phyloP scores from a whole-genome alignment of 1,140 invertebrate genomes.

The Cydia fagiglandana region DNA sequence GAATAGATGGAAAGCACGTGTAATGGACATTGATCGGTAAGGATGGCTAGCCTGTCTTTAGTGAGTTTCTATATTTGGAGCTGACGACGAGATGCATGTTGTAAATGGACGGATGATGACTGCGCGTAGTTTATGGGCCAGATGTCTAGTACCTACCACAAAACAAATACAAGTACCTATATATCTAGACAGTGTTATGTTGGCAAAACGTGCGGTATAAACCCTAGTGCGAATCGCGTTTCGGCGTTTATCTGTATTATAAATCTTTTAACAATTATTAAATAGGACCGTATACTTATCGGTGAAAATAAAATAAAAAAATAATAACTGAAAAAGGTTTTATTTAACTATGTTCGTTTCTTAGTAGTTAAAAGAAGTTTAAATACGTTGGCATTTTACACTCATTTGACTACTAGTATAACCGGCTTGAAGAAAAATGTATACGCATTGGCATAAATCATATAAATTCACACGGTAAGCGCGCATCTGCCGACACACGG shows the following conservation, averaged over 20 bases:
- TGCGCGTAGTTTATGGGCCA: neutral
- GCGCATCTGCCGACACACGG: conserved; percentile 30
- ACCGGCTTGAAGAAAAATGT: neutral
- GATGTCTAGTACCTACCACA: neutral
- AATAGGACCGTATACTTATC: no score
- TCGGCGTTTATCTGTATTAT: no score
- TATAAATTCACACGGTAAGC: conserved; percentile 11
- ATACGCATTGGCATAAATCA: neutral
- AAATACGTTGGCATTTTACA: neutral
- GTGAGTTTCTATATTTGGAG: conserved; percentile 20
- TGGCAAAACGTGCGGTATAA: no score
- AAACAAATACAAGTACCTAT: neutral
- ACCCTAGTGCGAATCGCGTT: no score
- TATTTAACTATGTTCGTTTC: no score
- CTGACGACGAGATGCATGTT: conserved; percentile 11
- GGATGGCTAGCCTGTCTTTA: conserved; percentile 17
- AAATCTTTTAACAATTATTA: no score
- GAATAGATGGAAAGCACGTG: conserved; percentile 26
- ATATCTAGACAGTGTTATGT: no score
- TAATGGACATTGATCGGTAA: conserved; percentile 25
- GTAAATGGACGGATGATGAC: conserved; percentile 5
- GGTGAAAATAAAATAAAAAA: no score
- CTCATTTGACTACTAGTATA: neutral
- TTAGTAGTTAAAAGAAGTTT: neutral
- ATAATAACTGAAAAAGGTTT: no score